Percentiles rank a stretch among this genome's conserved stretches.
Evolutionary conservation across 2,888 invertebrate species (phyloP).

Genomic region (Leptura quadrifasciata): DNA sequence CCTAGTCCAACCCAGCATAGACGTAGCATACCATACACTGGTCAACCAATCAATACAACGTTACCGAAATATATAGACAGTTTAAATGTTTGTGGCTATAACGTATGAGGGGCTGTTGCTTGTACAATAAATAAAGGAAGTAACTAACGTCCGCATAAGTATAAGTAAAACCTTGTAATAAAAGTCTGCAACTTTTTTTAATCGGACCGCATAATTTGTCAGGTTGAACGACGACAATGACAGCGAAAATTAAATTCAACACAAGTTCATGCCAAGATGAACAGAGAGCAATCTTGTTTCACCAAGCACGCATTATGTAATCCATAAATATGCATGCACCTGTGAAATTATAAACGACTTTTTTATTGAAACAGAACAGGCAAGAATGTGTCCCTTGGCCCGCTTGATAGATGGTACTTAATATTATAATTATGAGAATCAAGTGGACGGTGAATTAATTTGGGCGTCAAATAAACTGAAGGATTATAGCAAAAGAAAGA

Average conservation of each 20-base stretch:
- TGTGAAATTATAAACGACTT: conserved; percentile 53
- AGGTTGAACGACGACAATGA: conserved; percentile 28
- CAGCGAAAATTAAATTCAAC: conserved; percentile 38
- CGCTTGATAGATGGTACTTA: conserved; percentile 39
- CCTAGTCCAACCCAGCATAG: no score
- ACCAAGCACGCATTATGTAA: conserved; percentile 40
- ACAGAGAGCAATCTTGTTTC: conserved; percentile 36
- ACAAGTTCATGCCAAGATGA: conserved; percentile 37
- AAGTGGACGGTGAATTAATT: conserved; percentile 9
- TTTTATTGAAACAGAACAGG: conserved; percentile 30
- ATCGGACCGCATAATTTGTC: conserved; percentile 30
- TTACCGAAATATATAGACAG: background rate
- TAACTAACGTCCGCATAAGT: background rate
- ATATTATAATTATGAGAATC: conserved; percentile 28
- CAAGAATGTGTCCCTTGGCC: background rate
- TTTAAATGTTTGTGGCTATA: background rate
- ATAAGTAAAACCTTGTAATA: conserved; percentile 28
- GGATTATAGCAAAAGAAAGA: conserved; percentile 17
- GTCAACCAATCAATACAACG: no score
- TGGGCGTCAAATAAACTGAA: conserved; percentile 16
- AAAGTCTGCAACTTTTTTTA: conserved; percentile 27
- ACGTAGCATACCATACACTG: no score
- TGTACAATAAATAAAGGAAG: background rate
- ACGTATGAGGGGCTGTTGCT: background rate
- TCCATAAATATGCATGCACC: conserved; percentile 56